Conservation (phyloP, 2,888 invertebrate genomes). For the Ormyrus nitidulus region DNA sequence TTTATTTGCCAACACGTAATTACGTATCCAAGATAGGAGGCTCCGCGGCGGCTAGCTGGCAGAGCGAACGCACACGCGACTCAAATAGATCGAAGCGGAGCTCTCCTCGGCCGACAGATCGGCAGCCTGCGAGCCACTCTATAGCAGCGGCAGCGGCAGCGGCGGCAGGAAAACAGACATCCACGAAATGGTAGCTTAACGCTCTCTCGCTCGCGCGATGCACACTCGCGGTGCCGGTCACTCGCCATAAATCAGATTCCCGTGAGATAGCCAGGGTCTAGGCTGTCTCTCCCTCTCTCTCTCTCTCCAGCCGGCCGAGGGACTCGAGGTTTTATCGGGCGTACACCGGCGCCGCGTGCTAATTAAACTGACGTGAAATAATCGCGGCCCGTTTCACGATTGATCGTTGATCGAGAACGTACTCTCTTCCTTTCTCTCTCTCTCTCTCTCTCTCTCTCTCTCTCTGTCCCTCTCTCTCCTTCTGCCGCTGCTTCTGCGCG, state of each 20-base stretch:
- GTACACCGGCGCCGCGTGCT: constrained; percentile 72
- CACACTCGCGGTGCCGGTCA: constrained; percentile 60
- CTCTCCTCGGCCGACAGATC: too few relatives aligned
- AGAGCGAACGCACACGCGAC: too few relatives aligned
- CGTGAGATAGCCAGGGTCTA: constrained; percentile 68
- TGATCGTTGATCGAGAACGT: constrained; percentile 73
- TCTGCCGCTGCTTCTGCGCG: neutral
- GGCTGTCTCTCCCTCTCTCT: constrained; percentile 16
- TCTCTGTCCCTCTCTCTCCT: neutral
- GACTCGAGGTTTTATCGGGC: constrained; percentile 72
- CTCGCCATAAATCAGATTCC: constrained; percentile 75
- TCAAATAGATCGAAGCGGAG: too few relatives aligned
- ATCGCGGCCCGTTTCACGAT: constrained; percentile 73
- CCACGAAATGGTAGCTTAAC: constrained; percentile 40
- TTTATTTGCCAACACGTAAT: too few relatives aligned
- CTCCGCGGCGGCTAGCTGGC: too few relatives aligned
- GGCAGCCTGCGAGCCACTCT: neutral
- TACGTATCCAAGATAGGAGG: too few relatives aligned
- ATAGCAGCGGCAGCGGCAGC: neutral
- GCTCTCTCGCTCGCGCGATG: constrained; percentile 25
- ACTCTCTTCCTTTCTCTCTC: neutral
- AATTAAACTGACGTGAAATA: constrained; percentile 75
- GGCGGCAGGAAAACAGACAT: constrained; percentile 41
- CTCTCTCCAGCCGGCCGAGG: neutral
- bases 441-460: neutral